Conservation (phyloP, 1,140 invertebrate genomes). For the Caenorhabditis latens region DNA sequence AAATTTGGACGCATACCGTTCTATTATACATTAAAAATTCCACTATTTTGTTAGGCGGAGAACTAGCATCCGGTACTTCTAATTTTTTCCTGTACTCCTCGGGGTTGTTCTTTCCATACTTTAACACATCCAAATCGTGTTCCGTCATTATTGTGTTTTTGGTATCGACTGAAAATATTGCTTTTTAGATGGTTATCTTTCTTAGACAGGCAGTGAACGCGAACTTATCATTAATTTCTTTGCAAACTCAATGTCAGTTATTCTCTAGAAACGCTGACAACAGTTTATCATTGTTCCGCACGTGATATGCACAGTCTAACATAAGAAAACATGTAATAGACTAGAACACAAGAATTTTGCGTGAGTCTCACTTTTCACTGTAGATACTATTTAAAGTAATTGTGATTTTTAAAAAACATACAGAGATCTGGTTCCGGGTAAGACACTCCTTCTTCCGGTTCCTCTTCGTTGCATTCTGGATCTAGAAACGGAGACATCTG, state of each 20-base stretch:
- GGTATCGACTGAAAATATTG: constrained; percentile 17
- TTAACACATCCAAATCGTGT: constrained; percentile 16
- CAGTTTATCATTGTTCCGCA: no score
- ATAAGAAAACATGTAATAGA: no score
- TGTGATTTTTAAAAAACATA: background rate
- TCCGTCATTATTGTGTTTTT: constrained; percentile 37
- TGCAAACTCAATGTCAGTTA: no score
- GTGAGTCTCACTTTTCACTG: no score
- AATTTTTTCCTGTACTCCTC: background rate
- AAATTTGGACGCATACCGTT: background rate
- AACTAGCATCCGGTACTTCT: constrained; percentile 17
- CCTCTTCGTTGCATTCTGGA: background rate
- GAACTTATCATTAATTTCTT: no score
- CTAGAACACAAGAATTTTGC: no score
- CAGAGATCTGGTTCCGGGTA: constrained; percentile 29
- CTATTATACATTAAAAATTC: constrained; percentile 39
- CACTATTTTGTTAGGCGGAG: constrained; percentile 36
- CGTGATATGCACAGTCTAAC: no score
- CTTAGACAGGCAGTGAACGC: background rate
- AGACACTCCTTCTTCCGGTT: background rate
- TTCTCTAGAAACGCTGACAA: no score
- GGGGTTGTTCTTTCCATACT: background rate
- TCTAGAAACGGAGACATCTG: background rate
- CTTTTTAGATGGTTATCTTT: background rate
- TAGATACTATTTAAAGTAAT: no score